Percentiles rank a stretch among this genome's conserved stretches.
Evolutionary conservation across 2,888 invertebrate species (phyloP).

Genomic region (Pachycephus smyrnensis): DNA sequence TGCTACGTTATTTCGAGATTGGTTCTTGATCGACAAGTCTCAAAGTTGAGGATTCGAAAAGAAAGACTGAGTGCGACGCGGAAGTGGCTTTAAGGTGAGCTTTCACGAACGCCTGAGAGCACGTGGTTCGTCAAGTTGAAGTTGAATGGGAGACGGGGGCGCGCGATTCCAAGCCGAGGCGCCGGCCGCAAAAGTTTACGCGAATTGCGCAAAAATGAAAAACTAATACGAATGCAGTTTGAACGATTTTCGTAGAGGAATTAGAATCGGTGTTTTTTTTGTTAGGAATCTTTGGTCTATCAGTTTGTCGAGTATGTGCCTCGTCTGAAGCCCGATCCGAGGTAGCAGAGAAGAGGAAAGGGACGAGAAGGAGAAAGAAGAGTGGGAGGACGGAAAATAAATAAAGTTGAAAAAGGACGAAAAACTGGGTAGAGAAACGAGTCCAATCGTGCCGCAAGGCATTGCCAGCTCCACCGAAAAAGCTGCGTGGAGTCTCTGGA

Average conservation of each 20-base stretch:
- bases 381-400: constrained; percentile 1
- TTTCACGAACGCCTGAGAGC: constrained; percentile 1
- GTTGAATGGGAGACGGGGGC: constrained; percentile 10
- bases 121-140: constrained; percentile 8
- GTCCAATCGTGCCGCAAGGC: constrained; percentile 1
- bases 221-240: background rate
- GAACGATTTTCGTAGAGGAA: background rate
- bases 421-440: constrained; percentile 4
- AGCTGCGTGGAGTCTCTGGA: background rate
- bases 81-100: background rate
- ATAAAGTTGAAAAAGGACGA: constrained; percentile 14
- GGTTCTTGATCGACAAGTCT: background rate
- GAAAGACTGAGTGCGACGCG: background rate
- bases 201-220: constrained; percentile 5
- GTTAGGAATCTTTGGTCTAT: background rate
- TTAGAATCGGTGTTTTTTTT: background rate
- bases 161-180: background rate
- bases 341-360: background rate
- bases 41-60: background rate
- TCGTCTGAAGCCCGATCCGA: background rate
- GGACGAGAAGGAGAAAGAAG: constrained; percentile 4
- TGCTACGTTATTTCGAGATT: background rate
- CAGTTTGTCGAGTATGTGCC: background rate
- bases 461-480: constrained; percentile 18
- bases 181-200: background rate